Percentiles rank a stretch among this genome's conserved stretches.
Evolutionary conservation across 2,888 invertebrate genomes (phyloP).

Genomic region (Unio pictorum): DNA sequence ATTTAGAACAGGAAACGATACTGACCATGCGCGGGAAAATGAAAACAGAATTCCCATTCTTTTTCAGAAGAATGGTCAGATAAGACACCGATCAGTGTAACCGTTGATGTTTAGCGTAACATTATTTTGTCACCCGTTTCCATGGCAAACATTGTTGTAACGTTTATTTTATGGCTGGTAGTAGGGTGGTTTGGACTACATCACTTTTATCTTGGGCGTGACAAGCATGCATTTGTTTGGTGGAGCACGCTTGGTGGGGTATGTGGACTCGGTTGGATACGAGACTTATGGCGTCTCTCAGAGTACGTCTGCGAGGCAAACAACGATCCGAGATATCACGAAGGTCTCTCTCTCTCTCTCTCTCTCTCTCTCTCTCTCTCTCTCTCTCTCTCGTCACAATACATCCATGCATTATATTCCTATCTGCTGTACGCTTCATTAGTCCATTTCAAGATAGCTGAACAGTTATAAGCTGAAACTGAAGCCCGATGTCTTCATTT

Average conservation of each 20-base stretch:
- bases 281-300: conserved; percentile 88
- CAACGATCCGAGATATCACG: conserved; percentile 58
- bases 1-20: no score
- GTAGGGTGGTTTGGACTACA: conserved; percentile 92
- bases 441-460: no score
- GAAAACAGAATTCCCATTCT: no score
- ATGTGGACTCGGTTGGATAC: conserved; percentile 87
- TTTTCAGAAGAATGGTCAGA: no score
- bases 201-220: conserved; percentile 90
- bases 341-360: not conserved
- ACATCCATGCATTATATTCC: no score
- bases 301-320: conserved; percentile 84
- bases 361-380: not conserved
- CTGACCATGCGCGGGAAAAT: no score
- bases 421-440: no score
- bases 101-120: no score
- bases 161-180: conserved; percentile 89
- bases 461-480: no score
- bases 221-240: conserved; percentile 92
- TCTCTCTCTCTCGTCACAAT: no score
- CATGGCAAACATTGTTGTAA: conserved; percentile 74
- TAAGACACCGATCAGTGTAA: no score
- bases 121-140: not conserved
- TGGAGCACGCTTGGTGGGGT: conserved; percentile 87
- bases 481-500: no score